Conservation (phyloP, 1,140 invertebrate genomes). For the Hypsibius dujardini region DNA sequence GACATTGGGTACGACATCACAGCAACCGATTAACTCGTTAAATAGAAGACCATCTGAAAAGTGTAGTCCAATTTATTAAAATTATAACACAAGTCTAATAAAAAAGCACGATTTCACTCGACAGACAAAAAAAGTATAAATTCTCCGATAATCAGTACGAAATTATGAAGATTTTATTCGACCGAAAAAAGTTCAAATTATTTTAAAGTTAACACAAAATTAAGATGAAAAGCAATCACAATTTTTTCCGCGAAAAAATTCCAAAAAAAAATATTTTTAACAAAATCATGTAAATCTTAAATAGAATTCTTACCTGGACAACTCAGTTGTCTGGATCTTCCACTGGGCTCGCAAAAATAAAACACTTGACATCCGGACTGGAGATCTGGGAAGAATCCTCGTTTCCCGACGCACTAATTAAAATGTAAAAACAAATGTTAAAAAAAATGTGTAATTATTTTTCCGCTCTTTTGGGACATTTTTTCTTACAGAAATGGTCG, state of each 20-base stretch:
- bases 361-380: neutral
- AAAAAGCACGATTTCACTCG: too few relatives aligned
- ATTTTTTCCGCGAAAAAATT: too few relatives aligned
- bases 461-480: too few relatives aligned
- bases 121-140: too few relatives aligned
- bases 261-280: too few relatives aligned
- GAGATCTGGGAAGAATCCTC: neutral
- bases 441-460: neutral
- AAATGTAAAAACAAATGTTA: neutral
- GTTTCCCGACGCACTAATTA: constrained; percentile 5
- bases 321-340: neutral
- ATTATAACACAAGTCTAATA: too few relatives aligned
- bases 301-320: constrained; percentile 3
- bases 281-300: neutral
- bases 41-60: constrained; percentile 1
- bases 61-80: neutral
- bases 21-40: constrained; percentile 13
- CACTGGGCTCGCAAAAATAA: neutral
- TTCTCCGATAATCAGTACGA: too few relatives aligned
- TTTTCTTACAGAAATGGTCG: neutral
- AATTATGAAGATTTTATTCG: too few relatives aligned
- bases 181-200: too few relatives aligned
- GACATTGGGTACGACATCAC: constrained; percentile 3
- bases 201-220: too few relatives aligned
- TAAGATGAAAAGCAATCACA: too few relatives aligned